Conservation (phyloP, 2,113 vertebrate species). For the Nothocercus nigrocapillus region DNA sequence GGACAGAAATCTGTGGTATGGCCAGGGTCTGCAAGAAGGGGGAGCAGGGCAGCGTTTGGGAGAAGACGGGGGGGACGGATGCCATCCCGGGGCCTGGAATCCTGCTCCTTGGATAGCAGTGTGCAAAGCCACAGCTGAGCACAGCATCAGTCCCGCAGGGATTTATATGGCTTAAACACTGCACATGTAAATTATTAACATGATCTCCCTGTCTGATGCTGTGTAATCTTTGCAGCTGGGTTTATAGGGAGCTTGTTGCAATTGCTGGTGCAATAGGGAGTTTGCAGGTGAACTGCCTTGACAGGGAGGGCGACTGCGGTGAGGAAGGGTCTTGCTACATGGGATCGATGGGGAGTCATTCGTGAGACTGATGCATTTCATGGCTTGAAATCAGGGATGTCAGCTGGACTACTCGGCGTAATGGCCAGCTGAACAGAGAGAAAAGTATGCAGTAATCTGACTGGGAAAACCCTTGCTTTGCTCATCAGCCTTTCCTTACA, state of each 20-base stretch:
- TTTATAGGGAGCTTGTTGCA: background rate
- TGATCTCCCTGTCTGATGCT: background rate
- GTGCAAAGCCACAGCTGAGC: background rate
- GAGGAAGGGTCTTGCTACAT: accelerated
- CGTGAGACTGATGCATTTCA: background rate
- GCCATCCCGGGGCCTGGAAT: background rate
- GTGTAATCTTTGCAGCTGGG: background rate
- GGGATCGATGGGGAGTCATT: accelerated
- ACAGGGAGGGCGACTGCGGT: background rate
- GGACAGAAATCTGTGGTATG: accelerated
- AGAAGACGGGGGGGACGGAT: background rate
- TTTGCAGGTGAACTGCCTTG: background rate
- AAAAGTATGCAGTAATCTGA: background rate
- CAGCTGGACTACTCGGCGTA: background rate
- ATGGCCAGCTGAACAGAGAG: background rate
- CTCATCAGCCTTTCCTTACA: background rate
- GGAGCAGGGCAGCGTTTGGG: background rate
- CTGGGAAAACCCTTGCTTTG: background rate
- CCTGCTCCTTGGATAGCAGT: background rate
- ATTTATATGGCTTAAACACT: background rate
- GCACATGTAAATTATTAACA: background rate
- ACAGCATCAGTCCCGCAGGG: background rate
- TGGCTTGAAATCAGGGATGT: background rate
- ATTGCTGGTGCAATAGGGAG: background rate
- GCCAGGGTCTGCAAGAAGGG: background rate